These are phyloP conservation scores for Tragelaphus eurycerus DNA, from an alignment of 2,797 vertebrate species.

Conservation along the genomic window DNA sequence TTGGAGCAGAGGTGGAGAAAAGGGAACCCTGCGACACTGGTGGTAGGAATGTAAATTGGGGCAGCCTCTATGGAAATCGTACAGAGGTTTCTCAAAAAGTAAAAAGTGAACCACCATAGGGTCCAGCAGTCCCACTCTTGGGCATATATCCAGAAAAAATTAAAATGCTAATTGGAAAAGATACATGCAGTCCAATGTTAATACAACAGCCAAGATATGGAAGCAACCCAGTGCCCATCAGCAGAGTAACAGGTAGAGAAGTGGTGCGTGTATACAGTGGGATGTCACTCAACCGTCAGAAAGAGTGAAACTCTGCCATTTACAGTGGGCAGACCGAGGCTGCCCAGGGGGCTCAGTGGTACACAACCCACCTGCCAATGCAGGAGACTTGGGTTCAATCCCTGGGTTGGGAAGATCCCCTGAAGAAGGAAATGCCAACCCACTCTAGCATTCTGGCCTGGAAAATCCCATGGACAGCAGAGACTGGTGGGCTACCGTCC, in stretches of 20 bases:
- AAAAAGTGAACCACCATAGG: neutral
- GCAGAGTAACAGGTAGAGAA: rapidly evolving
- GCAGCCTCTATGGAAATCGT: neutral
- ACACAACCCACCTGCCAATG: rapidly evolving
- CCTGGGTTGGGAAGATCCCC: neutral
- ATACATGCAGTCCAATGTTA: neutral
- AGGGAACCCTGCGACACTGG: neutral
- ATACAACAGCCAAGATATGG: neutral
- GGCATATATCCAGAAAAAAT: neutral
- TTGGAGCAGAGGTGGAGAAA: neutral
- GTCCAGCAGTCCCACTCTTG: neutral
- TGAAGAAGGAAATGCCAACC: neutral
- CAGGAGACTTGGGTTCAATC: neutral
- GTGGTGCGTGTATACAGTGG: rapidly evolving
- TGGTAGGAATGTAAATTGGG: neutral
- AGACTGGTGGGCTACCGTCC: neutral
- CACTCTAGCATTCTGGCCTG: neutral
- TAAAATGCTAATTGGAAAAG: neutral
- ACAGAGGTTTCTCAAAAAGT: neutral
- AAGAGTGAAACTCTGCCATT: neutral
- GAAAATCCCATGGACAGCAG: neutral
- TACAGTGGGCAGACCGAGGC: neutral
- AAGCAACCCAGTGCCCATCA: neutral
- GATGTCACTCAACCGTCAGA: rapidly evolving
- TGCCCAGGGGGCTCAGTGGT: neutral